Percentiles rank a stretch among this genome's conserved stretches.
These are phyloP conservation scores for Semaprochilodus insignis DNA, from an alignment of 2,797 vertebrate species.

Conservation along the genomic window DNA sequence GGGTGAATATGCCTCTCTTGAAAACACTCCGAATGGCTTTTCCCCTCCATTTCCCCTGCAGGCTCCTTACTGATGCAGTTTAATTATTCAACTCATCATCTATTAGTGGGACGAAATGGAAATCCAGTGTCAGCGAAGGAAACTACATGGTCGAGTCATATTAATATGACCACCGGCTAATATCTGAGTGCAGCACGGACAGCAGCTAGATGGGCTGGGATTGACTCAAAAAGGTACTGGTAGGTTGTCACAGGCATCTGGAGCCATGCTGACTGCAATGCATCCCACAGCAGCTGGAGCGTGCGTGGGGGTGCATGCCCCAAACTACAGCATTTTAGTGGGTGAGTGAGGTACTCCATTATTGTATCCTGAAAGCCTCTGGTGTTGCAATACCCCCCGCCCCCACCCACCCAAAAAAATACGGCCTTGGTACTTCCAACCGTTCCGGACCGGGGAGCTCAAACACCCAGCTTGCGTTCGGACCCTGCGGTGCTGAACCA, in stretches of 20 bases:
- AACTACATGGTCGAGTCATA: background rate
- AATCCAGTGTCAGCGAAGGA: conserved; percentile 34
- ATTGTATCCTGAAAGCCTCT: conserved; percentile 11
- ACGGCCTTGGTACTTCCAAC: background rate
- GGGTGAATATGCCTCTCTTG: conserved; percentile 33
- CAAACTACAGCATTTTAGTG: background rate
- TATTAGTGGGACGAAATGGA: conserved; percentile 50
- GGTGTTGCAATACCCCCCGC: background rate
- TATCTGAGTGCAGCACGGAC: too few species aligned
- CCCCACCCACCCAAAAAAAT: background rate
- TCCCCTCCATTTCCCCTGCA: conserved; percentile 51
- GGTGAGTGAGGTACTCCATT: conserved; percentile 6
- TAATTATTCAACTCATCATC: conserved; percentile 57
- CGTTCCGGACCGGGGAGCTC: conserved; percentile 10
- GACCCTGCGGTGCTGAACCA: conserved; percentile 22
- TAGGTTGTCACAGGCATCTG: too few species aligned
- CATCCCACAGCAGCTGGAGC: too few species aligned
- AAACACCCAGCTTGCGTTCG: conserved; percentile 34
- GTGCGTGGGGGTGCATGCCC: too few species aligned
- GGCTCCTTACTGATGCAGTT: conserved; percentile 52
- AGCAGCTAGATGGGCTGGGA: too few species aligned
- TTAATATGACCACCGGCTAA: too few species aligned
- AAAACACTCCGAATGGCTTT: conserved; percentile 58
- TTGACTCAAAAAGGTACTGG: too few species aligned
- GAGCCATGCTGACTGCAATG: too few species aligned